Conservation (phyloP, 1,140 invertebrate species). For the Teleogryllus occipitalis region DNA sequence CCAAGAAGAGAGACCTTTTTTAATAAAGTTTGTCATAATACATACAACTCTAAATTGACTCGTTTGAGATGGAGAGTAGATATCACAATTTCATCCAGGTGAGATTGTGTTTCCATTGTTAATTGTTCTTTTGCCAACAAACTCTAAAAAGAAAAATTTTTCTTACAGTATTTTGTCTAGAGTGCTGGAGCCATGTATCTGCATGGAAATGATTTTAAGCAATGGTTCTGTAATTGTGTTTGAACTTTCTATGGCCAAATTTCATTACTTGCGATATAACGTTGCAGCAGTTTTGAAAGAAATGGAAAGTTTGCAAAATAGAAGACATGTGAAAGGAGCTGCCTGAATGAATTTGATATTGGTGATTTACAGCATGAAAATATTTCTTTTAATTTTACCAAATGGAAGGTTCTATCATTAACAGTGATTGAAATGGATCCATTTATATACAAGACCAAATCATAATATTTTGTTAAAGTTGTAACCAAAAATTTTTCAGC, state of each 20-base stretch:
- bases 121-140: neutral
- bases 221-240: neutral
- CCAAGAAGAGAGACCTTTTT: neutral
- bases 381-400: too few relatives aligned
- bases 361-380: too few relatives aligned
- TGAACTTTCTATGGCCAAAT: neutral
- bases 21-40: neutral
- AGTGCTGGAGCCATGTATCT: neutral
- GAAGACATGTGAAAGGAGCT: neutral
- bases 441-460: too few relatives aligned
- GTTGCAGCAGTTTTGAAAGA: neutral
- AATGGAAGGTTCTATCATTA: too few relatives aligned
- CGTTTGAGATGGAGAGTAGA: neutral
- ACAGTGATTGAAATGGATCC: too few relatives aligned
- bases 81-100: neutral
- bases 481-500: too few relatives aligned
- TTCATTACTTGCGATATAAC: neutral
- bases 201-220: neutral
- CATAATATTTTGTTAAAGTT: too few relatives aligned
- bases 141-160: neutral
- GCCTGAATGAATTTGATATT: neutral
- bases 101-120: neutral
- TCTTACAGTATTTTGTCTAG: neutral
- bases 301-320: neutral
- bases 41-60: neutral